Base-by-base conservation (phyloP, 2,888 invertebrate species). In the Artemia sinica region DNA sequence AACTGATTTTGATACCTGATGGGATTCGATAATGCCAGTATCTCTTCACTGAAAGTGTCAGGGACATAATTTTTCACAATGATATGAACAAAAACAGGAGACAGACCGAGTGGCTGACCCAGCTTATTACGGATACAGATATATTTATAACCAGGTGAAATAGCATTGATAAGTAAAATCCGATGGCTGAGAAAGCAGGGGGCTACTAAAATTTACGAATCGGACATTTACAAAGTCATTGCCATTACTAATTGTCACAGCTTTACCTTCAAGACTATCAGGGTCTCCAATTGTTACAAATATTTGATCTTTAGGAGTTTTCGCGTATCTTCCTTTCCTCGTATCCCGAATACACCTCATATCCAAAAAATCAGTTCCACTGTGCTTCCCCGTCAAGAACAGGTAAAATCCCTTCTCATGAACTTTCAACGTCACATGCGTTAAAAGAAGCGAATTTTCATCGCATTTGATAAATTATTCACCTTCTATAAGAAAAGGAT, bases 141-240 rank as follows among this genome's bases (percentile, higher is more conserved):
- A 78, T 96, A 95, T 2, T 94, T 83, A 79, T 91, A 96, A 50
- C 96, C 95, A 63, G 95, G 94, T 75, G 94, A 87, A 41, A 95
- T 81, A 0, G 92, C 91, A 50, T 88, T 85, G 4, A 91, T 89
- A 0, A 96, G 95, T 74, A 97, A 80, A 67, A 97, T 89, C 70
- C 96, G 84, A 78, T 96, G 95, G 0, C 96, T 96, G 70, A 97
- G n/a, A n/a, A n/a, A n/a, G n/a, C n/a, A n/a, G n/a, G n/a, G n/a
- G n/a, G 79, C 91, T 89, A 80, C 92, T 93, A 81, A 96, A 95
- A 82, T 94, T 94, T 75, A 91, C 84, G 80, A 90, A 93, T 74
- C 85, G 87, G 74, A 94, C 83, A 79, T 92, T 94, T 73, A 94
- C 92, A 81, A 94, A 92, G 81, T 95, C 95, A 49, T 87, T 84